Conservation (phyloP, 2,888 invertebrate species). For the Pseudococcus jackbeardsleyi region DNA sequence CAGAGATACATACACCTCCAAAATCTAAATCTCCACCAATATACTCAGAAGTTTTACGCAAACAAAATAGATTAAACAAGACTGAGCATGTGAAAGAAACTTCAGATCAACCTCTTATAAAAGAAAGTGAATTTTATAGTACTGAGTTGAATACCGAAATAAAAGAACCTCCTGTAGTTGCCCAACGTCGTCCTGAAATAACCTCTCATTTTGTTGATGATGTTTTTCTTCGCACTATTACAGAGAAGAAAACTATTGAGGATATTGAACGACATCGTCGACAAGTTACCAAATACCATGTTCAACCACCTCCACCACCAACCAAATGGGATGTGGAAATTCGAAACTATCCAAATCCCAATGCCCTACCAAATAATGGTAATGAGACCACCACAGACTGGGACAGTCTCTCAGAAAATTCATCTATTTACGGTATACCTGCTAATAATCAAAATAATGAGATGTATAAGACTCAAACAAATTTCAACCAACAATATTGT, state of each 20-base stretch:
- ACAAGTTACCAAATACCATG: slow-evolving; percentile 86
- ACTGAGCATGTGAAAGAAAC: slow-evolving; percentile 67
- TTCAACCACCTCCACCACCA: slow-evolving; percentile 75
- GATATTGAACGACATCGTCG: slow-evolving; percentile 89
- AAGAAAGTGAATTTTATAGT: slow-evolving; percentile 35
- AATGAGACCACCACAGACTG: slow-evolving; percentile 76
- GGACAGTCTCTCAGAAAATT: slow-evolving; percentile 92
- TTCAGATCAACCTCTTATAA: background rate
- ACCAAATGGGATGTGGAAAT: slow-evolving; percentile 90
- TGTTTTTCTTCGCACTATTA: slow-evolving; percentile 89
- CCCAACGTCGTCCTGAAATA: slow-evolving; percentile 82
- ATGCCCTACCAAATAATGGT: slow-evolving; percentile 71
- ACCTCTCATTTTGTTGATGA: slow-evolving; percentile 93
- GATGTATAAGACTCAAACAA: slow-evolving; percentile 72
- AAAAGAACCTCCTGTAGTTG: slow-evolving; percentile 71
- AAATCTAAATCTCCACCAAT: slow-evolving; percentile 75
- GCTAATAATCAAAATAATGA: slow-evolving; percentile 75
- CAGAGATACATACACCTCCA: slow-evolving; percentile 79
- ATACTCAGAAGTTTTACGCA: slow-evolving; percentile 76
- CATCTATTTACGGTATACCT: slow-evolving; percentile 85
- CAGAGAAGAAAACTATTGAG: slow-evolving; percentile 91
- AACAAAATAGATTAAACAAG: slow-evolving; percentile 73
- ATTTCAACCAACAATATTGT: slow-evolving; percentile 68
- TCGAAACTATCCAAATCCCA: slow-evolving; percentile 83
- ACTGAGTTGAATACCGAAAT: slow-evolving; percentile 68